Conservation (phyloP, 2,113 vertebrate genomes). For the Elgaria multicarinata region DNA sequence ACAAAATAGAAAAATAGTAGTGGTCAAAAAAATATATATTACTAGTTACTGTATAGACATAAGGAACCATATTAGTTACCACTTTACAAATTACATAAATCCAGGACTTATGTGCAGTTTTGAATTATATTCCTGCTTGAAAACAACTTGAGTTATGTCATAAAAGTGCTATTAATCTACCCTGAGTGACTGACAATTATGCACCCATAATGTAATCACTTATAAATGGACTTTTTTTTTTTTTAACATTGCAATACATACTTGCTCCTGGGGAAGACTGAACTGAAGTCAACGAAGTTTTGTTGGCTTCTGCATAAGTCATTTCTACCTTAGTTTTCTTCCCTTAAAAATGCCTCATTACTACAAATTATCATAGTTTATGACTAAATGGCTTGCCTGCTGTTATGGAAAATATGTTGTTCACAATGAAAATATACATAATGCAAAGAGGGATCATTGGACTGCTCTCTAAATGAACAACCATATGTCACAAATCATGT, state of each 20-base stretch:
- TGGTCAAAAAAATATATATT: no score
- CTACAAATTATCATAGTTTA: conserved; percentile 10
- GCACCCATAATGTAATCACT: not conserved
- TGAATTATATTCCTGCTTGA: not conserved
- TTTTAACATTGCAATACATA: not conserved
- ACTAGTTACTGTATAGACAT: not conserved
- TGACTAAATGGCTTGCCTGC: not conserved
- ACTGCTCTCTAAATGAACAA: not conserved
- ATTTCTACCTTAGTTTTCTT: conserved; percentile 3
- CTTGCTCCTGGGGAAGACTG: not conserved
- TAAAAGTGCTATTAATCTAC: not conserved
- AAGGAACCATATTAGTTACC: not conserved
- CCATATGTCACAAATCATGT: not conserved
- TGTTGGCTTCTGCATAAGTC: not conserved
- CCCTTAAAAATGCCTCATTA: not conserved
- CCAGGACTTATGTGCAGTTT: not conserved
- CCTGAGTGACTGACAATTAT: rapidly evolving
- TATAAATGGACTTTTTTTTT: no score
- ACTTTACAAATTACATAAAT: not conserved
- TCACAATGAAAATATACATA: conserved; percentile 2
- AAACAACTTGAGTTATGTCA: not conserved
- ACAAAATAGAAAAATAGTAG: not conserved
- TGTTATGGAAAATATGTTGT: conserved; percentile 11
- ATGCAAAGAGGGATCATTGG: not conserved
- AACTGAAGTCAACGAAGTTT: conserved; percentile 14